These are phyloP conservation scores for Torymus texanus DNA, from an alignment of 2,888 invertebrate species.

Conservation along the genomic window DNA sequence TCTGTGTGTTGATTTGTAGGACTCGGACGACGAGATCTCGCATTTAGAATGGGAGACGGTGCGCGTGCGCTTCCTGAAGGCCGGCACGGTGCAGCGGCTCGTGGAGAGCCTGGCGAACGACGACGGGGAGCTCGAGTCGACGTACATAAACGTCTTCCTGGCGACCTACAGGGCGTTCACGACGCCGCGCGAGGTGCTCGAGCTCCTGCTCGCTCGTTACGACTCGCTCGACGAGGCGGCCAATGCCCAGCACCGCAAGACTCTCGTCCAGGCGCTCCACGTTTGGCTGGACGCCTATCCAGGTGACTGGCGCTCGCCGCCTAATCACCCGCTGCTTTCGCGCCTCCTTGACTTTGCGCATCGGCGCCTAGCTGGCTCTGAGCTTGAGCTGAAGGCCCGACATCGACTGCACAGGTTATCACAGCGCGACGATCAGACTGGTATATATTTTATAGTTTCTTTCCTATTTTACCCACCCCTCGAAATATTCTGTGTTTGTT, in stretches of 20 bases:
- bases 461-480: too few species aligned
- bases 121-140: conserved; percentile 96
- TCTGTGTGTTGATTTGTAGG: conserved; percentile 75
- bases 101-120: conserved; percentile 96
- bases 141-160: conserved; percentile 98
- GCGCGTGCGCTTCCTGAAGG: conserved; percentile 94
- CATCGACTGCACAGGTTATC: conserved; percentile 86
- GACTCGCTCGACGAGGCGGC: conserved; percentile 82
- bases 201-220: conserved; percentile 86
- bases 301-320: conserved; percentile 91
- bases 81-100: conserved; percentile 93
- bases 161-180: conserved; percentile 96
- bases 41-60: conserved; percentile 99
- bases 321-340: conserved; percentile 86
- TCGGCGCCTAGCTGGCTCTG: conserved; percentile 88
- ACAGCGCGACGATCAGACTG: conserved; percentile 77
- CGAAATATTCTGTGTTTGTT: too few species aligned
- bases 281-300: conserved; percentile 99
- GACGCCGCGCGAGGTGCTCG: conserved; percentile 89
- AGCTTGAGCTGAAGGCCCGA: conserved; percentile 85
- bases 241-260: conserved; percentile 84
- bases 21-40: conserved; percentile 93
- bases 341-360: conserved; percentile 91
- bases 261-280: conserved; percentile 91
- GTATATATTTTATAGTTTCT: conserved; percentile 57